phyloP scores from a whole-genome alignment of 1,140 invertebrate species.

The Ridgeia piscesae region DNA sequence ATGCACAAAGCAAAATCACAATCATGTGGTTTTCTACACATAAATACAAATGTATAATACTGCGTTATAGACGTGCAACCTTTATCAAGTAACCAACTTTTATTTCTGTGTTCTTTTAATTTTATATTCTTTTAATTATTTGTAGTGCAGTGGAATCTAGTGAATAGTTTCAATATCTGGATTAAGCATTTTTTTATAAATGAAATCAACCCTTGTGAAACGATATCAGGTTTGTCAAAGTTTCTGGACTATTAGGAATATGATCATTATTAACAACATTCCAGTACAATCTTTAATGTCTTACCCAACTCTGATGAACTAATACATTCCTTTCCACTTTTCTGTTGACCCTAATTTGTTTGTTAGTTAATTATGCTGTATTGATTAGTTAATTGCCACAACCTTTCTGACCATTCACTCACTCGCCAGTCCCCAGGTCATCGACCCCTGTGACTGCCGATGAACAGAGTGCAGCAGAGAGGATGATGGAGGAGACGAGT shows the following conservation, averaged over 20 bases:
- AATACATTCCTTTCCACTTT: not conserved
- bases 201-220: too few relatives aligned
- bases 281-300: not conserved
- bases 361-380: not conserved
- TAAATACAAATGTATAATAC: not conserved
- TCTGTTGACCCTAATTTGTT: not conserved
- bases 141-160: too few relatives aligned
- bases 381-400: not conserved
- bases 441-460: not conserved
- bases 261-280: too few relatives aligned
- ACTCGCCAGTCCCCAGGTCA: not conserved
- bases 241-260: too few relatives aligned
- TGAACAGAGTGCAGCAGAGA: not conserved
- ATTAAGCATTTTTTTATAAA: too few relatives aligned
- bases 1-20: not conserved
- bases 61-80: not conserved
- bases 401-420: not conserved
- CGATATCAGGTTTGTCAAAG: too few relatives aligned
- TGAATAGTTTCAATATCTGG: too few relatives aligned
- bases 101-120: not conserved
- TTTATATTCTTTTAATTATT: not conserved
- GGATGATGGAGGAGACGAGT: slow-evolving; percentile 28
- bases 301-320: not conserved
- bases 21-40: not conserved
- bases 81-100: not conserved